These are phyloP conservation scores for Crotophaga sulcirostris DNA, from an alignment of 2,113 vertebrate genomes.

Conservation along the genomic window DNA sequence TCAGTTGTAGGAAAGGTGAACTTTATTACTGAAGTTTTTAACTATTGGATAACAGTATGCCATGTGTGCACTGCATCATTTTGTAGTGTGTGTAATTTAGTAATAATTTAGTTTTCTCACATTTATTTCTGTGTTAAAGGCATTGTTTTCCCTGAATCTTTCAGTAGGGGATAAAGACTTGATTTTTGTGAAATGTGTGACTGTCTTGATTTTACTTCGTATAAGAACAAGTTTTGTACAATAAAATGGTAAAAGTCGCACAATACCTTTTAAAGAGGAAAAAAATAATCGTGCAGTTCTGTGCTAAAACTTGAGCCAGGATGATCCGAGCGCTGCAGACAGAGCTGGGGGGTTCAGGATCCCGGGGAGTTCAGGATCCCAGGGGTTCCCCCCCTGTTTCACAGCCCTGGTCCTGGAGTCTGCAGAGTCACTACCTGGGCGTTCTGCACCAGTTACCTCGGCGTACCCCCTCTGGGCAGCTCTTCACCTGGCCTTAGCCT, in stretches of 20 bases:
- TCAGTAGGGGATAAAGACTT: neutral
- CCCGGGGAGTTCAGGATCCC: neutral
- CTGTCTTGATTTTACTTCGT: neutral
- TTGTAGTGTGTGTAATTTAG: neutral
- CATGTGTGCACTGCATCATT: neutral
- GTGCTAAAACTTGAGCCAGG: neutral
- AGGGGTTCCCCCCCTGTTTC: neutral
- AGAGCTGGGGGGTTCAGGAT: neutral
- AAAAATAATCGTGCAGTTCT: too few relatives aligned
- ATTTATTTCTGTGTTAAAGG: neutral
- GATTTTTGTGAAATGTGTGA: neutral
- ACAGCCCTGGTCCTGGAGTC: neutral
- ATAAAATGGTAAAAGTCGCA: neutral
- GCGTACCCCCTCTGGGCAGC: neutral
- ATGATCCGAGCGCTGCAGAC: neutral
- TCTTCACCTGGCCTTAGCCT: neutral
- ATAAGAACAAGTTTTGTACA: neutral
- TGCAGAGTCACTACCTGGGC: accelerated
- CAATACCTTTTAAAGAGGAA: neutral
- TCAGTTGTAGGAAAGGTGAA: neutral
- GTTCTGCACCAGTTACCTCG: accelerated
- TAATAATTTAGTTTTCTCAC: neutral
- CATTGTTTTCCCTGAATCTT: neutral
- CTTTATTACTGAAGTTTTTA: neutral
- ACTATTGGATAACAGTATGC: neutral